phyloP scores from a whole-genome alignment of 2,113 vertebrate genomes.

The Vidua macroura region DNA sequence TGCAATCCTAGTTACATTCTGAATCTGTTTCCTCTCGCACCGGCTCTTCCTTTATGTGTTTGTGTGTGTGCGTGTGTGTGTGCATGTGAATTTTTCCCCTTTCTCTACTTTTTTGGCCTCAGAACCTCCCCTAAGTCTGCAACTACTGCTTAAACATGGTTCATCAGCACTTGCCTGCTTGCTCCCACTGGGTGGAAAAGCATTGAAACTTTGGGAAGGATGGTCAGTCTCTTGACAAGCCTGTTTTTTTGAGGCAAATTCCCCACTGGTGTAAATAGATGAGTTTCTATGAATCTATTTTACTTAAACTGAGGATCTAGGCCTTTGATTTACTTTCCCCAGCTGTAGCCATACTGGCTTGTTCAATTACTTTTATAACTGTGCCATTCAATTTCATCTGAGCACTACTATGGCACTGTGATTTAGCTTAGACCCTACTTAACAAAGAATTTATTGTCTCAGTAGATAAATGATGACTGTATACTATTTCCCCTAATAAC shows the following conservation, averaged over 20 bases:
- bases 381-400: constrained; percentile 42
- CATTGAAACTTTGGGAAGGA: background rate
- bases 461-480: constrained; percentile 55
- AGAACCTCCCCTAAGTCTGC: background rate
- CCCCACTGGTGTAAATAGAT: background rate
- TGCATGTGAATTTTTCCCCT: background rate
- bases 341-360: constrained; percentile 29
- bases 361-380: constrained; percentile 56
- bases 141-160: background rate
- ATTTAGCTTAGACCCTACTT: constrained; percentile 52
- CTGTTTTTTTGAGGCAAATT: background rate
- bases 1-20: background rate
- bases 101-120: background rate
- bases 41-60: background rate
- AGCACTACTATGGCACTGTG: constrained; percentile 32
- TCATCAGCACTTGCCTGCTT: background rate
- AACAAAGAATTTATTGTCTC: constrained; percentile 53
- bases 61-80: too few relatives aligned
- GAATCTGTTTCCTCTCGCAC: background rate
- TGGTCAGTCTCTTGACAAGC: constrained; percentile 3
- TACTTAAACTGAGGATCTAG: constrained; percentile 16
- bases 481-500: constrained; percentile 48
- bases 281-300: background rate
- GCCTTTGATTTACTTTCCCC: constrained; percentile 51
- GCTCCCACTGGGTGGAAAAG: background rate